phyloP scores from a whole-genome alignment of 2,113 vertebrate genomes.

The Platichthys flesus region DNA sequence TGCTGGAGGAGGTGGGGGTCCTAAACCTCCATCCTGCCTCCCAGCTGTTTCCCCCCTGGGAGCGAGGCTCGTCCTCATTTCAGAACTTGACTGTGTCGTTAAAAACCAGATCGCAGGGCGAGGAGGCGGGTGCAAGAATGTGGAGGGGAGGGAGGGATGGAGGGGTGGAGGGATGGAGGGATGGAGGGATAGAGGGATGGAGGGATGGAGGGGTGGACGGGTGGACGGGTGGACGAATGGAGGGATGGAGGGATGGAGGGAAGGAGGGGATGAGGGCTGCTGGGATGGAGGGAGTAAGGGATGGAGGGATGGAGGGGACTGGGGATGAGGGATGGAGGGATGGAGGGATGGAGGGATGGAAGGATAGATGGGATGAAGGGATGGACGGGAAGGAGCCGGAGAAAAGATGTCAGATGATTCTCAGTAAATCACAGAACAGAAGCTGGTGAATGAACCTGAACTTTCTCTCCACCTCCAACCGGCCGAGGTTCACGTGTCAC shows the following conservation, averaged over 20 bases:
- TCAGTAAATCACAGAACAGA: conserved; percentile 31
- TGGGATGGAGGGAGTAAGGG: neutral
- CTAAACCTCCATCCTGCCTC: conserved; percentile 33
- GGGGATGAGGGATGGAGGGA: conserved; percentile 7
- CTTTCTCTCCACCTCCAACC: too few relatives aligned
- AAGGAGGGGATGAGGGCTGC: neutral
- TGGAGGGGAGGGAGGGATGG: neutral
- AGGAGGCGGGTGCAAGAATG: conserved; percentile 32
- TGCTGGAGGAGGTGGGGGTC: neutral
- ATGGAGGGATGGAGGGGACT: neutral
- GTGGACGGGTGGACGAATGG: conserved; percentile 1
- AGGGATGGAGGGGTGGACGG: neutral
- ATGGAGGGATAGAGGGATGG: neutral
- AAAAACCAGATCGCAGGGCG: conserved; percentile 34
- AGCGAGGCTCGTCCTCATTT: conserved; percentile 6
- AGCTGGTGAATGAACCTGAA: too few relatives aligned
- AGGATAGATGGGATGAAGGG: neutral
- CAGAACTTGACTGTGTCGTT: conserved; percentile 6
- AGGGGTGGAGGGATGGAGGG: neutral
- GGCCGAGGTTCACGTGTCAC: too few relatives aligned
- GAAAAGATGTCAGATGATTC: neutral
- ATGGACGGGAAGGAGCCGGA: neutral
- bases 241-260: conserved; percentile 3
- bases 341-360: neutral
- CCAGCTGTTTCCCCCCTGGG: conserved; percentile 56